phyloP scores from a whole-genome alignment of 2,888 invertebrate species.

The Chirona hameri region DNA sequence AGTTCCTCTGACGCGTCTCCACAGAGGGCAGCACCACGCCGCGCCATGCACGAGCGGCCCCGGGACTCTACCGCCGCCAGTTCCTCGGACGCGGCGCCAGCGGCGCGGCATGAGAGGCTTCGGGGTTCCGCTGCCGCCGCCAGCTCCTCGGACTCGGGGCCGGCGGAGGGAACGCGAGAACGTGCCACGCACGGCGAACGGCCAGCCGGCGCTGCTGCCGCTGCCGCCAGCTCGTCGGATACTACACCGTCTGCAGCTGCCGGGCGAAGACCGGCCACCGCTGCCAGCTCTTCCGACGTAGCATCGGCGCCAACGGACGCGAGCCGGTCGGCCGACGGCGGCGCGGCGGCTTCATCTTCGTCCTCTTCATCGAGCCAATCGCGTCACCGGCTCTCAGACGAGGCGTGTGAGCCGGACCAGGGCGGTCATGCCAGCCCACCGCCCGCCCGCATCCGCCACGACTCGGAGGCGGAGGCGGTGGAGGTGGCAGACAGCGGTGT shows the following conservation, averaged over 20 bases:
- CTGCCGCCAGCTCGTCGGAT: not conserved
- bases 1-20: not conserved
- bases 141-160: not conserved
- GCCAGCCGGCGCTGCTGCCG: not conserved
- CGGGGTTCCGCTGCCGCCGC: not conserved
- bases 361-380: not conserved
- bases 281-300: not conserved
- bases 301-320: not conserved
- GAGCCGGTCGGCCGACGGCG: not conserved
- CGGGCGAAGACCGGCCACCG: not conserved
- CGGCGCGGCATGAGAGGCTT: too few species aligned
- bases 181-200: not conserved
- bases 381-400: not conserved
- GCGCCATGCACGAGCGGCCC: not conserved
- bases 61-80: not conserved
- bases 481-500: not conserved
- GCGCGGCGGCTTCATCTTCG: not conserved
- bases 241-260: not conserved
- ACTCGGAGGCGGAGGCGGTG: slow-evolving; percentile 22
- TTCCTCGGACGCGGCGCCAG: not conserved
- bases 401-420: slow-evolving; percentile 11
- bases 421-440: not conserved
- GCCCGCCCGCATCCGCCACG: not conserved
- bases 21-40: not conserved
- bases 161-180: not conserved